Base-by-base conservation (phyloP, 2,888 invertebrate genomes). In the Trichopria drosophilae region DNA sequence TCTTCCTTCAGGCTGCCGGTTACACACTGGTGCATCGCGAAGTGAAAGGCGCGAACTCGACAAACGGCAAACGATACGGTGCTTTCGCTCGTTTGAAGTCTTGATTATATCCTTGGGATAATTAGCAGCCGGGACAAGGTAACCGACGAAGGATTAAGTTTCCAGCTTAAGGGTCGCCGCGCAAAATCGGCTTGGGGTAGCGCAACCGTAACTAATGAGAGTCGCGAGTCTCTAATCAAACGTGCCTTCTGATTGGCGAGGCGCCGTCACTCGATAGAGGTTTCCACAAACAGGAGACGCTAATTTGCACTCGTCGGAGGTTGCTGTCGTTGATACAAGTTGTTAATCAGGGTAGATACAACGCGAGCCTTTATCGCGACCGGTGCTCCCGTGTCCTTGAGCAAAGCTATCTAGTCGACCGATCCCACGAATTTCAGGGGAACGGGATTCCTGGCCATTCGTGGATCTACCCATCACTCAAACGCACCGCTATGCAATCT, bases 201-300 rank as follows among this genome's bases (percentile, higher is more conserved):
- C 55, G 51, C 52, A 26, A 26, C 10, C 42, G 31, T 71, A 70
- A 72, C 71, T 73, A 73, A 73, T 67, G 68, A 69, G 64, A 56
- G 59, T 53, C 52, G 57, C 60, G 63, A 64, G 65, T 68, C 72
- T 74, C 69, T 73, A 73, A 74, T 74, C 73, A 74, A 66, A 69
- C 69, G 65, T 65, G 66, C 61, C 65, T 68, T 64, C 63, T 70
- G 68, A 73, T 71, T 72, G 66, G 65, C 60, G 59, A 55, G 57
- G 48, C 60, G 57, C 47, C 49, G 55, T 50, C 48, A 41, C 53
- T 43, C 48, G 47, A 19, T 20, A 10, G 45, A 51, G 57, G 60
- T 57, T 59, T 57, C 59, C 56, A 55, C 67, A 71, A 71, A 71
- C 68, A 69, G 51, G 54, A 57, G 46, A 62, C 67, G 64, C 65